Conservation (phyloP, 2,113 vertebrate genomes). For the Anhinga rufa region DNA sequence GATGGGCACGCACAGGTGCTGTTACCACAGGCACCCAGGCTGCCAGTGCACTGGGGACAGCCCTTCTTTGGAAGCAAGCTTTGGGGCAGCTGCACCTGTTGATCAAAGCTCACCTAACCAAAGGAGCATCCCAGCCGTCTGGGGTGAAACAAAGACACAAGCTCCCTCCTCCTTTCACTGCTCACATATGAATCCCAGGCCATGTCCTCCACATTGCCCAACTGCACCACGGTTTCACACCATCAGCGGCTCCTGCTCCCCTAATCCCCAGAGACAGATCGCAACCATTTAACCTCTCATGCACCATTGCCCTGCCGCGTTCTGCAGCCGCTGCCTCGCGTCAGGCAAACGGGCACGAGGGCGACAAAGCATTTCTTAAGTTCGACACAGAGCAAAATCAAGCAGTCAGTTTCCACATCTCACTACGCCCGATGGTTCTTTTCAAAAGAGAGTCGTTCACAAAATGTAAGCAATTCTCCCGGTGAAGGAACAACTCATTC, state of each 20-base stretch:
- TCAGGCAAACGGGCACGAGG: accelerated
- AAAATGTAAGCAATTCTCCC: background rate
- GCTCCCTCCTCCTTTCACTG: background rate
- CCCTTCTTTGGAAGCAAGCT: background rate
- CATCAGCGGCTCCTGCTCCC: background rate
- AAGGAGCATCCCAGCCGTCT: background rate
- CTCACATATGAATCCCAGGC: background rate
- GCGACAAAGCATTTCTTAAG: background rate
- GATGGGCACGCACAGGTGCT: accelerated
- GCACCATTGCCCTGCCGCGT: accelerated
- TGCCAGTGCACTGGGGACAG: no score
- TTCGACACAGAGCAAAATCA: background rate
- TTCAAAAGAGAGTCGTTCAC: background rate
- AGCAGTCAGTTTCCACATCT: background rate
- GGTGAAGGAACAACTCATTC: background rate
- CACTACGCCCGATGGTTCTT: accelerated
- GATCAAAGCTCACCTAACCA: background rate
- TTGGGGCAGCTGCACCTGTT: background rate
- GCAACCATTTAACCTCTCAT: background rate
- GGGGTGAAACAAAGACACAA: background rate
- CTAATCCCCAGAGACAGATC: background rate
- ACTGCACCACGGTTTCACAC: background rate
- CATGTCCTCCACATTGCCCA: background rate
- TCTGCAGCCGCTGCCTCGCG: background rate
- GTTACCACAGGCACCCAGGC: background rate